phyloP scores from a whole-genome alignment of 2,888 invertebrate species.

The Cerastoderma edule region DNA sequence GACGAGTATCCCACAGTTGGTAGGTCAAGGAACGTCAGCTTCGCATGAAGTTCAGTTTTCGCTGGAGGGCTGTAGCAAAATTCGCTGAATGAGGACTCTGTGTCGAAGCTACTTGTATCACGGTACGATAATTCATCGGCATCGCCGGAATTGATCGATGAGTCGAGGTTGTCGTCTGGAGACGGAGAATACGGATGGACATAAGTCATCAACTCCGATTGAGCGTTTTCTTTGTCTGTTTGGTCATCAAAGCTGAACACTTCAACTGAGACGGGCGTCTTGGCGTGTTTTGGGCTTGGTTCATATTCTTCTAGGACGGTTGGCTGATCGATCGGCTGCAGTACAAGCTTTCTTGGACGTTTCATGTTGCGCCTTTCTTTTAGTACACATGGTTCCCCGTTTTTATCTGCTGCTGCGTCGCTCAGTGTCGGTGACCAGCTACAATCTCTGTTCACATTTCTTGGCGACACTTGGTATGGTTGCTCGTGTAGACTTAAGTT shows the following conservation, averaged over 20 bases:
- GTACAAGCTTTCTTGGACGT: constrained; percentile 24
- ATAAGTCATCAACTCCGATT: background rate
- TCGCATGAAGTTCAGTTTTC: background rate
- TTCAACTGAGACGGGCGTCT: constrained; percentile 18
- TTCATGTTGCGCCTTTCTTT: constrained; percentile 22
- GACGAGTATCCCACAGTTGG: background rate
- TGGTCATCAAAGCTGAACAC: background rate
- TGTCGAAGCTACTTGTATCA: constrained; percentile 1
- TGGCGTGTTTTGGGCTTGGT: constrained; percentile 32
- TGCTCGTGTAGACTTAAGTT: constrained; percentile 15
- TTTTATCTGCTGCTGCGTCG: background rate
- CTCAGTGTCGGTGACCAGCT: constrained; percentile 29
- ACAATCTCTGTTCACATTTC: background rate
- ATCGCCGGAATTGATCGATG: constrained; percentile 1
- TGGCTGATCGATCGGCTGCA: background rate
- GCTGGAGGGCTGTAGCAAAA: background rate
- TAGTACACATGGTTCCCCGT: background rate
- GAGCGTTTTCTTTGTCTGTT: background rate
- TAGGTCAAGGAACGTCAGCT: background rate
- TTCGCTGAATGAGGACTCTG: background rate
- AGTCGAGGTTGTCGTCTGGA: background rate
- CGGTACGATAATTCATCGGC: background rate
- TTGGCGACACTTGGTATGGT: background rate
- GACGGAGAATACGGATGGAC: background rate
- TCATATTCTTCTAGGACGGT: background rate